Percentiles rank a stretch among this genome's conserved stretches.
phyloP scores from a whole-genome alignment of 2,797 vertebrate species.

The Diglossa cyanea region DNA sequence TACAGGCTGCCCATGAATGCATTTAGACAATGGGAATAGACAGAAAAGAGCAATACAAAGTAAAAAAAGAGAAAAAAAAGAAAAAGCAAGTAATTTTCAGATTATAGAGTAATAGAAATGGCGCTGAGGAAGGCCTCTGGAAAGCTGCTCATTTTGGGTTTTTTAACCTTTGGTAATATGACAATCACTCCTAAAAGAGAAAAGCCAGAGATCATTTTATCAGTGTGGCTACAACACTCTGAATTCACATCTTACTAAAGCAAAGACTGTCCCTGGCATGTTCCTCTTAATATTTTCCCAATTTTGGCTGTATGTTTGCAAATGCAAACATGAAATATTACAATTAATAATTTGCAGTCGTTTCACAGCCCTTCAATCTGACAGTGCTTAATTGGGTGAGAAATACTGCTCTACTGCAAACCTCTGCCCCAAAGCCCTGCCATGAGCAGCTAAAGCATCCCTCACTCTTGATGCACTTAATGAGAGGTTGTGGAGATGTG shows the following conservation, averaged over 20 bases:
- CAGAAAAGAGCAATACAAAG: neutral
- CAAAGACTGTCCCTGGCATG: neutral
- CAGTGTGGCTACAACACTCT: neutral
- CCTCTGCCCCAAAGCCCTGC: neutral
- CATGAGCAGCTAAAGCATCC: neutral
- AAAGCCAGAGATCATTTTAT: constrained; percentile 5
- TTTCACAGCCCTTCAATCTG: neutral
- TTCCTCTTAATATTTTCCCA: neutral
- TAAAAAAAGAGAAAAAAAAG: neutral
- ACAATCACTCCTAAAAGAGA: neutral
- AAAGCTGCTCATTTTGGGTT: neutral
- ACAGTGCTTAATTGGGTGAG: neutral
- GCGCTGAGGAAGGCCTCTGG: neutral
- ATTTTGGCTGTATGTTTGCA: neutral
- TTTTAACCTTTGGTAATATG: neutral
- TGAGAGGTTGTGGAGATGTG: neutral
- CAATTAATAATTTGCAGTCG: neutral
- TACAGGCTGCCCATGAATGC: constrained; percentile 48
- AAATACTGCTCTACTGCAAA: neutral
- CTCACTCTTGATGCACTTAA: neutral
- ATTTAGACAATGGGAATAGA: constrained; percentile 54
- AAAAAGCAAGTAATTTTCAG: neutral
- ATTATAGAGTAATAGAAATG: constrained; percentile 32
- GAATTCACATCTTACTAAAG: neutral
- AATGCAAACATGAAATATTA: neutral